phyloP scores from a whole-genome alignment of 2,888 invertebrate species.

The Acronicta aceris region DNA sequence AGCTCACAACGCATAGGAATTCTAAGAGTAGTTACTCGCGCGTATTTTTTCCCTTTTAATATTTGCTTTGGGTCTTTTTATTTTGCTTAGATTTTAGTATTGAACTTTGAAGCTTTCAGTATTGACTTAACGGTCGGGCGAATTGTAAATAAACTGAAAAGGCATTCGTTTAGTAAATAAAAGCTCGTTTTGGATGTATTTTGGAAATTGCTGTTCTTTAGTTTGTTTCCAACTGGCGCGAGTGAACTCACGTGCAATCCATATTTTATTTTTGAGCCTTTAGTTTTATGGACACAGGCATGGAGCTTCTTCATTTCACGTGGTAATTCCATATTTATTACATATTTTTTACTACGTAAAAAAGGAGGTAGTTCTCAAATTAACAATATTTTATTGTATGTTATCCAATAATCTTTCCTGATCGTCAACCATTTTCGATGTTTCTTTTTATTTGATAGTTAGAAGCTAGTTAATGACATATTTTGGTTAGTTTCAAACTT shows the following conservation, averaged over 20 bases:
- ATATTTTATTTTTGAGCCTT: background rate
- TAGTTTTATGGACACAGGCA: background rate
- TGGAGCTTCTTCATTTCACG: no score
- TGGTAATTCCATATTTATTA: no score
- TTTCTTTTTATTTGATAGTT: no score
- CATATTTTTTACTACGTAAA: no score
- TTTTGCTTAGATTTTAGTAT: conserved; percentile 7
- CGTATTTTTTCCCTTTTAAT: conserved; percentile 5
- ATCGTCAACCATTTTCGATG: no score
- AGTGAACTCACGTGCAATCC: background rate
- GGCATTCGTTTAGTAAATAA: conserved; percentile 18
- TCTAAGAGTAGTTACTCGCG: conserved; percentile 8
- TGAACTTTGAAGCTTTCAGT: conserved; percentile 13
- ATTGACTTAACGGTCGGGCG: conserved; percentile 23
- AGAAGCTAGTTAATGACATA: no score
- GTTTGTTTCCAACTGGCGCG: background rate
- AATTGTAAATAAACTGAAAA: conserved; percentile 25
- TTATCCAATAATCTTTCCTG: no score
- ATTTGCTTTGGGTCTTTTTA: conserved; percentile 12
- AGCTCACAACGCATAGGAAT: conserved; percentile 13
- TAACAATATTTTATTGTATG: no score
- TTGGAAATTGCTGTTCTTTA: background rate
- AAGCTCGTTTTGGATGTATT: conserved; percentile 1
- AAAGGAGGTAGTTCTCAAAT: no score
- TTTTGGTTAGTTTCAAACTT: no score